These are phyloP conservation scores for Agrotis ipsilon DNA, from an alignment of 2,888 invertebrate species.

Conservation along the genomic window DNA sequence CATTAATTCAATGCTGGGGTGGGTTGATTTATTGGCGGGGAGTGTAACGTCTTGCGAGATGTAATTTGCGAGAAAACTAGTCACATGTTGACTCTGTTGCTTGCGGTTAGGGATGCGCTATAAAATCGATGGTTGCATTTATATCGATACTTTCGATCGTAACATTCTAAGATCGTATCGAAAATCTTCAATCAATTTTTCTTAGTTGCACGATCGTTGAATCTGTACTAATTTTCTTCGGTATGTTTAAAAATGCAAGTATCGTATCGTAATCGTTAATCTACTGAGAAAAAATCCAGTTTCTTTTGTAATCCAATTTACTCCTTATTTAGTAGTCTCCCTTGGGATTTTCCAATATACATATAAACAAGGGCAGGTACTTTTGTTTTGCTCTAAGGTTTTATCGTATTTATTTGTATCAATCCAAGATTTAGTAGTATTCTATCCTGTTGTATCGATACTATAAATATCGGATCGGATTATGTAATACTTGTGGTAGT, in stretches of 20 bases:
- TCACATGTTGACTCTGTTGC: constrained; percentile 12
- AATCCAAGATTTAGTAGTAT: neutral
- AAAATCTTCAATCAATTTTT: neutral
- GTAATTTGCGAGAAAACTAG: constrained; percentile 54
- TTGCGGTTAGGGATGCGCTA: constrained; percentile 1
- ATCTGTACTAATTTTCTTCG: neutral
- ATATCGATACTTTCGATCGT: neutral
- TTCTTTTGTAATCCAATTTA: neutral
- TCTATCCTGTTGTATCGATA: no score
- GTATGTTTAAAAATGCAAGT: neutral
- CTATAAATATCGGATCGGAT: neutral
- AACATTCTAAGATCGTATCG: neutral
- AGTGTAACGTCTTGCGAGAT: constrained; percentile 61
- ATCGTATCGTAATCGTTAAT: neutral
- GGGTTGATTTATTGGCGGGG: constrained; percentile 59
- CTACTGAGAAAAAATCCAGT: no score
- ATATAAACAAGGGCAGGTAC: neutral
- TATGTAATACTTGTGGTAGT: no score
- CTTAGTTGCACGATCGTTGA: neutral
- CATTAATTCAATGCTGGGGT: constrained; percentile 63
- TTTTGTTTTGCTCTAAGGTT: neutral
- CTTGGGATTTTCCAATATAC: no score
- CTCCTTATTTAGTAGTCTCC: no score
- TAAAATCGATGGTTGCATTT: neutral
- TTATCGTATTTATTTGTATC: neutral